A percentile compares a stretch with the other conserved stretches of the same genome.
phyloP scores from a whole-genome alignment of 2,113 vertebrate genomes.

The Paratilapia polleni region DNA sequence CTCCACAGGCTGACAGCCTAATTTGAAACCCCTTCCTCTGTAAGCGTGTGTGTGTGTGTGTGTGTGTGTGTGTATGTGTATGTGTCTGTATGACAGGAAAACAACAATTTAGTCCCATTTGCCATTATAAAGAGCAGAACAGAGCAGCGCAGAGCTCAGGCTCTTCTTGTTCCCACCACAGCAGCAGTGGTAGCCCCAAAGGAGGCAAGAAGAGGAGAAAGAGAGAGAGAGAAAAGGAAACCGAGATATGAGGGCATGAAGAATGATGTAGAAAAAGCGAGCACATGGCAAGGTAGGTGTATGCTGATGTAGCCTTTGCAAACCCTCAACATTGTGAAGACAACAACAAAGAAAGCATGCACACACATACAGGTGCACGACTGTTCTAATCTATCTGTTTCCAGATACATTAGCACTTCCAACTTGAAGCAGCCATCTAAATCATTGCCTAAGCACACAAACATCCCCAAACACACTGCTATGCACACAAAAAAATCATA shows the following conservation, averaged over 20 bases:
- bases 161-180: slow-evolving; percentile 59
- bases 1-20: slow-evolving; percentile 82
- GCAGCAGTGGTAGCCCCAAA: slow-evolving; percentile 18
- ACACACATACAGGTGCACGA: slow-evolving; percentile 11
- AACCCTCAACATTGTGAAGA: neutral
- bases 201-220: neutral
- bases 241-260: neutral
- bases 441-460: slow-evolving; percentile 42
- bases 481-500: slow-evolving; percentile 50
- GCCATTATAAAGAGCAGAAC: slow-evolving; percentile 89
- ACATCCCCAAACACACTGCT: slow-evolving; percentile 57
- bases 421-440: neutral
- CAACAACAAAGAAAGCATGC: neutral
- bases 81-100: slow-evolving; percentile 85
- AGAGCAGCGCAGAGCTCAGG: slow-evolving; percentile 10
- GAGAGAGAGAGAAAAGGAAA: neutral
- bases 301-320: neutral
- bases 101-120: slow-evolving; percentile 94
- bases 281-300: neutral
- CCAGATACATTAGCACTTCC: slow-evolving; percentile 9
- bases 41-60: slow-evolving; percentile 37
- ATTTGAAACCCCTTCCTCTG: slow-evolving; percentile 79
- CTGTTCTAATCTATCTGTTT: slow-evolving; percentile 17
- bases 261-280: neutral
- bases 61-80: slow-evolving; percentile 21